Conservation (phyloP, 2,888 invertebrate species). For the Brenthis hecate region DNA sequence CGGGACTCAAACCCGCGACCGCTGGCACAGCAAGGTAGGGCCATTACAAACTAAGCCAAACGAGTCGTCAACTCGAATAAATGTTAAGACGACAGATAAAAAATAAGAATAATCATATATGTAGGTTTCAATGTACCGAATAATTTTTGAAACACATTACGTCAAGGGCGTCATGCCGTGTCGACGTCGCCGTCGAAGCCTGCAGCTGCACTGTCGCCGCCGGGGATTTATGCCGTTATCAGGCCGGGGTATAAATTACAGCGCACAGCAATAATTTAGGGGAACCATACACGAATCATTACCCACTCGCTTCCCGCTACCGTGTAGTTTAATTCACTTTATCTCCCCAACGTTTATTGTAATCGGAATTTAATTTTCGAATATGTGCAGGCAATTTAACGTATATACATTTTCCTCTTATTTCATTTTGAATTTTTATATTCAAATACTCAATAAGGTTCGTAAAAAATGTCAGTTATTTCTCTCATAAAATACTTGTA, state of each 20-base stretch:
- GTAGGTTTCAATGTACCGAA: conserved; percentile 23
- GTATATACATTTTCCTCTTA: conserved; percentile 6
- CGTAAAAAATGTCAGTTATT: neutral
- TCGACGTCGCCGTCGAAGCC: conserved; percentile 69
- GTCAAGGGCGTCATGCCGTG: conserved; percentile 71
- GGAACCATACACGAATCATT: conserved; percentile 80
- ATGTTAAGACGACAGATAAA: neutral
- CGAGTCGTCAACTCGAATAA: no score
- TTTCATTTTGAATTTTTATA: conserved; percentile 1
- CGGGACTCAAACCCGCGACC: no score
- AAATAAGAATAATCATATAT: conserved; percentile 9
- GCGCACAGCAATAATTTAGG: conserved; percentile 78
- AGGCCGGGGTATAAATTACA: conserved; percentile 77
- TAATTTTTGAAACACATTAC: conserved; percentile 52
- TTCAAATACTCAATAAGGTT: neutral
- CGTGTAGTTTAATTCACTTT: conserved; percentile 75
- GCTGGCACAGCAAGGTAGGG: no score
- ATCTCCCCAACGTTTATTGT: conserved; percentile 68
- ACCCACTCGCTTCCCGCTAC: conserved; percentile 60
- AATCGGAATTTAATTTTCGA: conserved; percentile 60
- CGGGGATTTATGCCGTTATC: conserved; percentile 79
- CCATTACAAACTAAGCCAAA: no score
- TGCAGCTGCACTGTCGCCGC: conserved; percentile 68
- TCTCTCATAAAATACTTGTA: neutral
- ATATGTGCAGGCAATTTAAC: conserved; percentile 32